These are phyloP conservation scores for Aphelenchoides fujianensis DNA, from an alignment of 1,140 invertebrate genomes.

Conservation along the genomic window DNA sequence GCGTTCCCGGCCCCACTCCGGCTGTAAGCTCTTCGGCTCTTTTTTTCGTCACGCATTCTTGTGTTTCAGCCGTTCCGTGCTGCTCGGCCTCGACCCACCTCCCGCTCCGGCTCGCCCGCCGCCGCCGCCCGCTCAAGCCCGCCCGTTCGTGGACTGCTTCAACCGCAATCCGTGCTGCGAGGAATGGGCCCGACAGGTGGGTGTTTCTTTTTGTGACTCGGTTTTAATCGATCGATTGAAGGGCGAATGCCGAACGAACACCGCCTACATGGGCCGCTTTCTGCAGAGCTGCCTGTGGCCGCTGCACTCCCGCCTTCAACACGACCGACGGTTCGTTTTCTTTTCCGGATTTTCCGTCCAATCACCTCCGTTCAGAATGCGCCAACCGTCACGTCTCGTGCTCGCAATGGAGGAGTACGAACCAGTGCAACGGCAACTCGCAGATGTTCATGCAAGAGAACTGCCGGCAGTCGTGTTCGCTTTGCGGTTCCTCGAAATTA, in stretches of 20 bases:
- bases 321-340: slow-evolving; percentile 41
- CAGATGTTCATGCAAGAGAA: slow-evolving; percentile 58
- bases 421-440: slow-evolving; percentile 40
- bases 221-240: not conserved
- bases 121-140: not conserved
- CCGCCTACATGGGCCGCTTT: slow-evolving; percentile 43
- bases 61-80: not conserved
- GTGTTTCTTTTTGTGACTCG: slow-evolving; percentile 47
- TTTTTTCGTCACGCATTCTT: not conserved
- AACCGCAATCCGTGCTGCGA: slow-evolving; percentile 59
- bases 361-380: slow-evolving; percentile 47
- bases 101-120: not conserved
- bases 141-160: slow-evolving; percentile 54
- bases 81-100: slow-evolving; percentile 21
- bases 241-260: slow-evolving; percentile 37
- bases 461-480: slow-evolving; percentile 47
- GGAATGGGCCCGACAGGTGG: slow-evolving; percentile 46
- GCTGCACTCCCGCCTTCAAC: slow-evolving; percentile 54
- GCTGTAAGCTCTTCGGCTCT: slow-evolving; percentile 24
- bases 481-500: slow-evolving; percentile 29
- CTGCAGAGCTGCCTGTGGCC: slow-evolving; percentile 41
- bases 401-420: slow-evolving; percentile 35
- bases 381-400: slow-evolving; percentile 45
- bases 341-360: slow-evolving; percentile 28
- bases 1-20: slow-evolving; percentile 53